Percentiles rank a stretch among this genome's conserved stretches.
Evolutionary conservation across 1,140 invertebrate genomes (phyloP).

Genomic region (Anthonomus grandis): DNA sequence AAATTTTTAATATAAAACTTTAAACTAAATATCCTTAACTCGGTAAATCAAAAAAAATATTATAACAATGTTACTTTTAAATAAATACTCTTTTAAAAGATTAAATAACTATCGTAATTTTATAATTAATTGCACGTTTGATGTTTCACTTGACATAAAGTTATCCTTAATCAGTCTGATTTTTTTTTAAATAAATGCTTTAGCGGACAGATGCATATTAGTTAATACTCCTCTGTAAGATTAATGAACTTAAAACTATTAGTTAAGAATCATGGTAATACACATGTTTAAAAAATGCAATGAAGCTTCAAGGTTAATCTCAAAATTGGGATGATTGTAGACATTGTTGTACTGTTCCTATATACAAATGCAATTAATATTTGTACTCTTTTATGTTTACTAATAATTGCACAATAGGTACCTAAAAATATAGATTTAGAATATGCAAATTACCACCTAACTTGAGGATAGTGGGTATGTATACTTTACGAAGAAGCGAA

Average conservation of each 20-base stretch:
- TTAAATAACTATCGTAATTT: not conserved
- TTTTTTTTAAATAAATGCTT: not conserved
- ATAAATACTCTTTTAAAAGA: constrained; percentile 3
- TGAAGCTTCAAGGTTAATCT: too few species aligned
- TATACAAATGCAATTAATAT: too few species aligned
- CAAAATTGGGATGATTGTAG: too few species aligned
- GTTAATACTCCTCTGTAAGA: not conserved
- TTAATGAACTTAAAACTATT: not conserved
- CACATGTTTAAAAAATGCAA: too few species aligned
- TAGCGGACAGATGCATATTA: not conserved
- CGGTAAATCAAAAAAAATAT: not conserved
- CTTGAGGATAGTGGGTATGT: too few species aligned
- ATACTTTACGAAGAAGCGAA: too few species aligned
- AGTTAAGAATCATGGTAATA: not conserved
- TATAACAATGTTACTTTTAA: not conserved
- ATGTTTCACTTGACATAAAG: constrained; percentile 6
- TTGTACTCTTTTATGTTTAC: too few species aligned
- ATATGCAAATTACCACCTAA: too few species aligned
- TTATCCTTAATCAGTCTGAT: constrained; percentile 5
- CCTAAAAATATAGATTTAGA: too few species aligned
- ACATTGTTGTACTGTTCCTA: too few species aligned
- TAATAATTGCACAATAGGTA: too few species aligned
- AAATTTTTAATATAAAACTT: not conserved
- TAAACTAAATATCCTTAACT: not conserved
- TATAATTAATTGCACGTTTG: constrained; percentile 10